phyloP scores from a whole-genome alignment of 1,140 invertebrate species.

The Scaptodrosophila lebanonensis region DNA sequence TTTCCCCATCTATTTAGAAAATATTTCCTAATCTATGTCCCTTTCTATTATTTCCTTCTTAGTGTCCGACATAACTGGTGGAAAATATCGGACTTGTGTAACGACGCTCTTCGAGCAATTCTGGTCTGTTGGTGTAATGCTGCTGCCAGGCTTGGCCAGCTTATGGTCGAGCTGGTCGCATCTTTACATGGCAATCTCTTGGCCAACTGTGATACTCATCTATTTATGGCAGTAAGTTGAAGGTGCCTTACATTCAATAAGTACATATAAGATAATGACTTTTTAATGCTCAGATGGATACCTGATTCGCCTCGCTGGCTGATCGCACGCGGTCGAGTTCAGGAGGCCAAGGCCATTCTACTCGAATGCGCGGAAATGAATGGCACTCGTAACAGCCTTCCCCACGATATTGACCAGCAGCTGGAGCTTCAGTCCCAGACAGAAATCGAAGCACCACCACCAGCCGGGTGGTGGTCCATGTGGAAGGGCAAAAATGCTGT shows the following conservation, averaged over 20 bases:
- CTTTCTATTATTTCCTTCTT: neutral
- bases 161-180: slow-evolving; percentile 77
- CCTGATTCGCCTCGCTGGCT: slow-evolving; percentile 92
- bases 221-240: slow-evolving; percentile 73
- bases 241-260: neutral
- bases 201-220: slow-evolving; percentile 76
- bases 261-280: neutral
- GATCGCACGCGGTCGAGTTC: slow-evolving; percentile 84
- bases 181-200: slow-evolving; percentile 77
- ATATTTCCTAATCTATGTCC: too few species aligned
- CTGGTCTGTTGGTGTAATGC: slow-evolving; percentile 78
- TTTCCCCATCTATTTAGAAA: too few species aligned
- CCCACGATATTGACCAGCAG: slow-evolving; percentile 73
- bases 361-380: slow-evolving; percentile 83
- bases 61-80: slow-evolving; percentile 77
- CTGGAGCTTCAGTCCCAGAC: slow-evolving; percentile 73
- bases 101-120: slow-evolving; percentile 77
- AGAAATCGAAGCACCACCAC: slow-evolving; percentile 66
- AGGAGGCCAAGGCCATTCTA: slow-evolving; percentile 85
- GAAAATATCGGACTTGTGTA: slow-evolving; percentile 74
- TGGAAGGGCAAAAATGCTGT: slow-evolving; percentile 68
- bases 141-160: slow-evolving; percentile 75
- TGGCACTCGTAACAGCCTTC: slow-evolving; percentile 70
- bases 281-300: slow-evolving; percentile 76
- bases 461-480: slow-evolving; percentile 70